Evolutionary conservation across 2,113 vertebrate species (phyloP), one percentile per base, ranked within the genome.

Genomic region (Cisticola juncidis): DNA sequence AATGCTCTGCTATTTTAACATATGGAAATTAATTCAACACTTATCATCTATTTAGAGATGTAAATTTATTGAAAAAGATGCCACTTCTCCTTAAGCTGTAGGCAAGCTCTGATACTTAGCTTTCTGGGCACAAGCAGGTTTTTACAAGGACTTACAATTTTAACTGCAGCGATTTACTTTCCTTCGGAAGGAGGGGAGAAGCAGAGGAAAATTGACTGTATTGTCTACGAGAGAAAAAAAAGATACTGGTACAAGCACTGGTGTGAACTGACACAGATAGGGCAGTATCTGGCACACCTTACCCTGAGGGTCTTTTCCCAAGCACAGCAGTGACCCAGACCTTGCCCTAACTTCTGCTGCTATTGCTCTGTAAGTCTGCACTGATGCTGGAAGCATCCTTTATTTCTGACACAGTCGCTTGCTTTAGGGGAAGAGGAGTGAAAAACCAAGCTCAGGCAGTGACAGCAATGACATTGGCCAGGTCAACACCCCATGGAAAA

Each of bases 51-150:
- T 95, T 96, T 90, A 97, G 94, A 79, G 64, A 96, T 96, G 97
- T 92, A 97, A 95, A 96, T 96, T 91, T 94, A 93, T 95, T 96
- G 95, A 87, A 93, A 92, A 89, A 96, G 86, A 96, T 93, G 83
- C 90, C 48, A 60, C 71, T 97, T 93, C 83, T 95, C 79, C 72
- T 50, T 86, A 77, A 95, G 92, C 92, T 95, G 61, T 77, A 95
- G 80, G 93, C 90, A 86, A 94, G 77, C 91, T 94, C 79, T 56
- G 65, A 64, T 86, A 64, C 77, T 88, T 78, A 72, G 82, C 64
- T 97, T 95, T 88, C 91, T 86, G 93, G 82, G 91, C 74, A 90
- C 77, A 96, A 69, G 77, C 73, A 31, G 69, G 53, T 66, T 88
- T 95, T 92, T 77, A 86, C 0, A 4, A 90, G 78, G 74, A 82